Base-by-base conservation (phyloP, 1,140 invertebrate genomes). In the Drosophila saltans region DNA sequence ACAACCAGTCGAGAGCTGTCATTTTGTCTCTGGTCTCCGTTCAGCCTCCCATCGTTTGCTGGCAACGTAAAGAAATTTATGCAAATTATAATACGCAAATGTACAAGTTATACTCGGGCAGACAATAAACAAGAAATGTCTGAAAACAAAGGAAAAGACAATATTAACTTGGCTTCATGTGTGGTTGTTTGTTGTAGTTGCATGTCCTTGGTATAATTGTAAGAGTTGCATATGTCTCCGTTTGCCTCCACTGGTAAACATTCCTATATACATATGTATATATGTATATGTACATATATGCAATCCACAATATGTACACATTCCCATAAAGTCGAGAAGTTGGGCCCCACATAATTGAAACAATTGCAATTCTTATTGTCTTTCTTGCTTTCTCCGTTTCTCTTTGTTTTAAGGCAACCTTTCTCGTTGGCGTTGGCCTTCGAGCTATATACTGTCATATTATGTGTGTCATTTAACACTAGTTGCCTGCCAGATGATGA, bases 51-150 rank as follows among this genome's bases (percentile, higher is more conserved):
- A 52, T 30, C 28, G 16, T 16, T 56, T 36, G 28, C 45, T 11
- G 7, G 62, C 33, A 30, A 65, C 59, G 45, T 16, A 67, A 58
- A 65, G 72, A 83, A 88, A 86, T 88, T 86, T 86, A 86, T 86
- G 83, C 80, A 86, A 86, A 86, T 86, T 86, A 86, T 88, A 83
- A 86, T 88, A 80, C 83, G 83, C 76, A 86, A 88, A 88, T 88
- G 86, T 79, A 77, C 76, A 83, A 83, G 80, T 80, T 88, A 85
- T 86, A 69, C 68, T 55, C 72, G 63, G 69, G 66, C 64, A 75
- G 80, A 88, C 76, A 88, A 86, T 80, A 86, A 88, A 80, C 83
- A 77, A 83, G 80, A 80, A 79, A 86, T 88, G 75, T 84, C 74
- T 69, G 65, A 88, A 81, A 88, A 82, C 83, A 76, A 77, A 80